Percentiles rank a stretch among this genome's conserved stretches.
These are phyloP conservation scores for Agrochola circellaris DNA, from an alignment of 2,888 invertebrate genomes.

Conservation along the genomic window DNA sequence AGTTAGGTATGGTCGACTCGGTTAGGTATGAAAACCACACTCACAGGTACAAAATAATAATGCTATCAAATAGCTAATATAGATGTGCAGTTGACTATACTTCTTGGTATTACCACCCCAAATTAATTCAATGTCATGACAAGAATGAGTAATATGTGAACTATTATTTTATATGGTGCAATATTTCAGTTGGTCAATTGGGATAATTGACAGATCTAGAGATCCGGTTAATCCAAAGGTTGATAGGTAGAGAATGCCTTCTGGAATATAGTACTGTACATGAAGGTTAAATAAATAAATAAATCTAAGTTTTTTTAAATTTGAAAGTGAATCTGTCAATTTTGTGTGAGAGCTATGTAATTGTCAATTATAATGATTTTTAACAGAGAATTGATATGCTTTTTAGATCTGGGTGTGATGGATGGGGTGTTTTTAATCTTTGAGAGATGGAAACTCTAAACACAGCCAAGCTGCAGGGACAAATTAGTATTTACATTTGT, in stretches of 20 bases:
- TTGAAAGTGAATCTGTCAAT: background rate
- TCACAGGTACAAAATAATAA: background rate
- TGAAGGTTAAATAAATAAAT: background rate
- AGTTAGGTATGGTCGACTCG: background rate
- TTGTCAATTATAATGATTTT: background rate
- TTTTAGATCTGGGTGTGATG: background rate
- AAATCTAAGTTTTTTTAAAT: background rate
- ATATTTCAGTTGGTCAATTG: slow-evolving; percentile 2
- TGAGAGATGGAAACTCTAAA: background rate
- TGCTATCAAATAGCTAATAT: background rate
- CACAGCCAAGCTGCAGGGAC: background rate
- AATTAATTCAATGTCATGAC: slow-evolving; percentile 22
- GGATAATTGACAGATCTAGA: background rate
- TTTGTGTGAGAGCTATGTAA: background rate
- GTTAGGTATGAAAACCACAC: too few relatives aligned
- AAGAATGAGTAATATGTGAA: slow-evolving; percentile 24
- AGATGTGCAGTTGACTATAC: background rate
- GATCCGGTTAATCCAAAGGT: background rate
- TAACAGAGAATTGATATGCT: background rate
- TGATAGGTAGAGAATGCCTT: background rate
- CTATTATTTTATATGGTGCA: slow-evolving; percentile 36
- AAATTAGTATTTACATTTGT: slow-evolving; percentile 2
- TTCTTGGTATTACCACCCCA: slow-evolving; percentile 3
- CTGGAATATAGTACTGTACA: background rate
- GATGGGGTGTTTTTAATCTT: background rate